These are phyloP conservation scores for Malachius bipustulatus DNA, from an alignment of 2,888 invertebrate species.

Conservation along the genomic window DNA sequence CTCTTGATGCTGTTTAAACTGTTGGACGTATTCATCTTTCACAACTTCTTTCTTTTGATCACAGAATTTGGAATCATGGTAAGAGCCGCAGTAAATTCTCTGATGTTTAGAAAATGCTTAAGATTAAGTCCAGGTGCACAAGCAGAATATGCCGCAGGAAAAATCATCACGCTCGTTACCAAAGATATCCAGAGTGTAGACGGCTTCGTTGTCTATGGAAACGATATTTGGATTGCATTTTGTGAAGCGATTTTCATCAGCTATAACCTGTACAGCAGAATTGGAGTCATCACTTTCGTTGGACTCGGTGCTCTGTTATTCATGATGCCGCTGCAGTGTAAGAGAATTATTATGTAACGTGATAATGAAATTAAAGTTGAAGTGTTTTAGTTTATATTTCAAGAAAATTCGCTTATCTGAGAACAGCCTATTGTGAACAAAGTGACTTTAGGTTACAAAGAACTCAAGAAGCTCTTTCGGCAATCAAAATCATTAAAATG, in stretches of 20 bases:
- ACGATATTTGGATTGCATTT: constrained; percentile 87
- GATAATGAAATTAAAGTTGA: too few relatives aligned
- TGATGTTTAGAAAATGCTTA: constrained; percentile 62
- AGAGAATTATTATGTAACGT: too few relatives aligned
- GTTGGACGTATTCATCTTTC: too few relatives aligned
- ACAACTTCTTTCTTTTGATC: constrained; percentile 79
- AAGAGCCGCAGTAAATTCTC: constrained; percentile 66
- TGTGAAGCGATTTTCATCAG: constrained; percentile 69
- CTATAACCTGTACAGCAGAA: constrained; percentile 55
- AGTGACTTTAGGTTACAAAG: constrained; percentile 25
- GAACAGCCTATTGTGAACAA: constrained; percentile 27
- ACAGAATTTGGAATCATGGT: constrained; percentile 71
- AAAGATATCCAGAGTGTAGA: constrained; percentile 90
- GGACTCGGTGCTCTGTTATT: constrained; percentile 41
- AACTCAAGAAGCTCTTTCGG: constrained; percentile 25
- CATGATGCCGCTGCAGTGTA: constrained; percentile 37
- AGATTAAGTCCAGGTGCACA: constrained; percentile 42
- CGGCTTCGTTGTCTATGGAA: constrained; percentile 71
- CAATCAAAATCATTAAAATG: constrained; percentile 29
- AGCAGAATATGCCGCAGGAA: constrained; percentile 56
- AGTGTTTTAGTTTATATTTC: too few relatives aligned
- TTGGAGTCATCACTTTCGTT: constrained; percentile 40
- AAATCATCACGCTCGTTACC: constrained; percentile 74
- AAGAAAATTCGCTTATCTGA: too few relatives aligned
- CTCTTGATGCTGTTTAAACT: too few relatives aligned